Evolutionary conservation across 2,113 vertebrate genomes (phyloP).

Genomic region (Anhinga anhinga): DNA sequence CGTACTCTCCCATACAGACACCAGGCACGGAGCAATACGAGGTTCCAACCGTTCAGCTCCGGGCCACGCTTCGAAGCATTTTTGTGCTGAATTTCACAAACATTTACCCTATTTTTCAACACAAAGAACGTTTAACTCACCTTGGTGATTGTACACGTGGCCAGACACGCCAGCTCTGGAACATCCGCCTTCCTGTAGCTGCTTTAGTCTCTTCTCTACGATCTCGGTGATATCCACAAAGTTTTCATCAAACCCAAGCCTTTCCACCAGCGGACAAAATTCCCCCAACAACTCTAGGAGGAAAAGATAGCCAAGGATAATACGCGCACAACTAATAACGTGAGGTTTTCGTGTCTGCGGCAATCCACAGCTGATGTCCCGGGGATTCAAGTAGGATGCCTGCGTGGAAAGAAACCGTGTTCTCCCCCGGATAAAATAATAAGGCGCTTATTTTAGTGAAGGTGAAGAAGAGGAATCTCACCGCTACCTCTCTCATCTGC

Average conservation of each 20-base stretch:
- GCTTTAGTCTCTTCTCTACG: constrained; percentile 76
- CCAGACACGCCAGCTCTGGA: constrained; percentile 68
- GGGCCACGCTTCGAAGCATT: neutral
- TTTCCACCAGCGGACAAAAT: constrained; percentile 85
- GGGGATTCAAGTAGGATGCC: accelerated
- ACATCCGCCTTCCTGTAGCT: neutral
- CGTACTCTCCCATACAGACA: neutral
- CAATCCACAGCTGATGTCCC: neutral
- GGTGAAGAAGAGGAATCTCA: neutral
- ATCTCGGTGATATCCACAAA: constrained; percentile 87
- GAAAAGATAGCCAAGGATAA: neutral
- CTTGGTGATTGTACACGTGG: constrained; percentile 78
- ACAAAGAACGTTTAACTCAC: constrained; percentile 64
- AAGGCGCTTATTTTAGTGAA: neutral
- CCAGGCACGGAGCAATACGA: too few relatives aligned
- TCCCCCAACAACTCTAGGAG: constrained; percentile 83
- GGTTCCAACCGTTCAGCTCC: neutral
- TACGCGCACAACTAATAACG: accelerated
- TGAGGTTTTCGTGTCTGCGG: neutral
- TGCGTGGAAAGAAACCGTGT: neutral
- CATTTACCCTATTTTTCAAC: neutral
- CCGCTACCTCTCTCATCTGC: neutral
- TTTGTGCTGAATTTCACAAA: neutral
- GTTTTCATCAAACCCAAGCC: constrained; percentile 92
- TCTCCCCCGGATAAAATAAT: neutral